Evolutionary conservation across 1,140 invertebrate species (phyloP).

Genomic region (Pomacea maculata): DNA sequence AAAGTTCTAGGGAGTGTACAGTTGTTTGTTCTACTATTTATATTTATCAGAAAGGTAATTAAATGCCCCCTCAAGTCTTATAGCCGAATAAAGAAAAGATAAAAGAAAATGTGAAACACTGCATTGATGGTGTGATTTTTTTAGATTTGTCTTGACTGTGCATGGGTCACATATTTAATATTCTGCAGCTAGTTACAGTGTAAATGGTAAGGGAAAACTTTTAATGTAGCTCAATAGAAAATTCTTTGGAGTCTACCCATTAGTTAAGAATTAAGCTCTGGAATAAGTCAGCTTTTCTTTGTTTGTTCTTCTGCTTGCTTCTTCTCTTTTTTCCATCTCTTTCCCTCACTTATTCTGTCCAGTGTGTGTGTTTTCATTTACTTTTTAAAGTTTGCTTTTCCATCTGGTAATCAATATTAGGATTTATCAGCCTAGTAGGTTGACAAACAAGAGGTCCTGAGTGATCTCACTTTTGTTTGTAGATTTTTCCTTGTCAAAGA

Average conservation of each 20-base stretch:
- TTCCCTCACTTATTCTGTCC: neutral
- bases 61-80: too few relatives aligned
- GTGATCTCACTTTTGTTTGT: slow-evolving; percentile 23
- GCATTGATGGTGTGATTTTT: too few relatives aligned
- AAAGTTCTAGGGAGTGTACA: neutral
- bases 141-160: too few relatives aligned
- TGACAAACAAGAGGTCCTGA: slow-evolving; percentile 2
- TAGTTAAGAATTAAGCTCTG: neutral
- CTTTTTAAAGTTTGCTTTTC: neutral
- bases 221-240: neutral
- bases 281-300: neutral
- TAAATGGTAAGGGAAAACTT: neutral
- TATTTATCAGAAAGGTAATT: neutral
- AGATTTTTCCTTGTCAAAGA: slow-evolving; percentile 63
- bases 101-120: too few relatives aligned
- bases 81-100: neutral
- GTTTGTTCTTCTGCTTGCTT: too few relatives aligned
- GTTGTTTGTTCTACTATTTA: neutral
- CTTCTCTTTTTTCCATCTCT: too few relatives aligned
- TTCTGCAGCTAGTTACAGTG: neutral
- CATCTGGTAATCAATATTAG: too few relatives aligned
- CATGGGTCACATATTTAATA: neutral
- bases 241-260: neutral
- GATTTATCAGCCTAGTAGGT: neutral
- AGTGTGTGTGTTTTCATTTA: neutral